Evolutionary conservation across 2,113 vertebrate genomes (phyloP).

Genomic region (Acrocephalus kingi): DNA sequence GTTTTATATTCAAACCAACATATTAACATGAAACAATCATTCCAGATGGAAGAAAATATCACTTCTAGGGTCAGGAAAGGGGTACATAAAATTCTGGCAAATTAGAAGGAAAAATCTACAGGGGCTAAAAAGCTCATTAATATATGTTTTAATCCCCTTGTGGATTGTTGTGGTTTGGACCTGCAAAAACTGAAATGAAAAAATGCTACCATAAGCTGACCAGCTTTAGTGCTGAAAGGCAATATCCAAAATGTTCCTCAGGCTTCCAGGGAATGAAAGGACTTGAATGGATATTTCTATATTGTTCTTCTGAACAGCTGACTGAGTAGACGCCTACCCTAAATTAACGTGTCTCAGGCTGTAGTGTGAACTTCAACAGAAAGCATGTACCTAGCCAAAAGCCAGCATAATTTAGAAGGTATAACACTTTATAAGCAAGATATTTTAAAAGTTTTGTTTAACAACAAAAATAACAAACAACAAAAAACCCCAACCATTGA

Average conservation of each 20-base stretch:
- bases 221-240: conserved; percentile 56
- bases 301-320: background rate
- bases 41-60: conserved; percentile 69
- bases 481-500: background rate
- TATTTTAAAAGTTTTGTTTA: conserved; percentile 20
- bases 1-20: conserved; percentile 62
- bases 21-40: conserved; percentile 64
- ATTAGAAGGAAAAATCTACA: conserved; percentile 65
- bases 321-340: background rate
- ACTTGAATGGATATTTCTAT: background rate
- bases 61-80: conserved; percentile 60
- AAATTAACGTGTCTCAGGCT: background rate
- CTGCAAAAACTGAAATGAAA: conserved; percentile 54
- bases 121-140: conserved; percentile 65
- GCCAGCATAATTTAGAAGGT: conserved; percentile 16
- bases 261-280: conserved; percentile 5
- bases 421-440: conserved; percentile 20
- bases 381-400: conserved; percentile 13
- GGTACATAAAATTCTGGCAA: conserved; percentile 66
- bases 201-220: conserved; percentile 66
- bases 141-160: conserved; percentile 54
- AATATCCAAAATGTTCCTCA: background rate
- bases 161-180: conserved; percentile 60
- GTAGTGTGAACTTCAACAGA: conserved; percentile 12
- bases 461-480: background rate